Evolutionary conservation across 2,888 invertebrate species (phyloP).

Genomic region (Leptodirus hochenwartii): DNA sequence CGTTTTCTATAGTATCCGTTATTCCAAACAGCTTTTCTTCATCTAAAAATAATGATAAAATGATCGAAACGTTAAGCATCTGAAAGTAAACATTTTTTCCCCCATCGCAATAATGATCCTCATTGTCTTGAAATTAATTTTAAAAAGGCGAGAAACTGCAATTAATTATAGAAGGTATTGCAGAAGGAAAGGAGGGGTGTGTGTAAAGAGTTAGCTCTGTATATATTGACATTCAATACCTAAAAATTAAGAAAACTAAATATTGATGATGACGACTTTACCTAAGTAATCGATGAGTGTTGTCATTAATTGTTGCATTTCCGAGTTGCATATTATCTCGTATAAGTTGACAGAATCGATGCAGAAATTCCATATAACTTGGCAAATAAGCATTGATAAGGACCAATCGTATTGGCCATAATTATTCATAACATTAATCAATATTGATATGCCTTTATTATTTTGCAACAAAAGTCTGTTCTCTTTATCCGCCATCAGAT

Average conservation of each 20-base stretch:
- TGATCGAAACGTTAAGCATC: no score
- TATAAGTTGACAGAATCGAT: constrained; percentile 33
- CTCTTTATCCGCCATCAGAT: constrained; percentile 45
- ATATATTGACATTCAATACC: no score
- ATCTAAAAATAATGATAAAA: constrained; percentile 27
- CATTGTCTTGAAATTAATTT: no score
- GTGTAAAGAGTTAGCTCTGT: no score
- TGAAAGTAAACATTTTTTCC: no score
- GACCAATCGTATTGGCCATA: constrained; percentile 48
- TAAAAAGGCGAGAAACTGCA: no score
- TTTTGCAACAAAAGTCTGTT: constrained; percentile 34
- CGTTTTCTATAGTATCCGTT: constrained; percentile 23
- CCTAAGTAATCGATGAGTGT: constrained; percentile 35
- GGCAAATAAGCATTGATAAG: constrained; percentile 52
- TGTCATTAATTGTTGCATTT: constrained; percentile 34
- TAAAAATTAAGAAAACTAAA: no score
- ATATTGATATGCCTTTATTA: constrained; percentile 30
- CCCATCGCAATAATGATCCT: no score
- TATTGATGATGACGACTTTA: no score
- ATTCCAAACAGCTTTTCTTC: constrained; percentile 37
- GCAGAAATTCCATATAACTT: constrained; percentile 54
- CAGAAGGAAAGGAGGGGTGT: no score
- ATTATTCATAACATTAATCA: constrained; percentile 35
- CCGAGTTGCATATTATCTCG: constrained; percentile 29
- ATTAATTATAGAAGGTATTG: no score